Evolutionary conservation across 2,113 vertebrate genomes (phyloP), one percentile per base, ranked within the genome.

Genomic region (Indicator maculatus): DNA sequence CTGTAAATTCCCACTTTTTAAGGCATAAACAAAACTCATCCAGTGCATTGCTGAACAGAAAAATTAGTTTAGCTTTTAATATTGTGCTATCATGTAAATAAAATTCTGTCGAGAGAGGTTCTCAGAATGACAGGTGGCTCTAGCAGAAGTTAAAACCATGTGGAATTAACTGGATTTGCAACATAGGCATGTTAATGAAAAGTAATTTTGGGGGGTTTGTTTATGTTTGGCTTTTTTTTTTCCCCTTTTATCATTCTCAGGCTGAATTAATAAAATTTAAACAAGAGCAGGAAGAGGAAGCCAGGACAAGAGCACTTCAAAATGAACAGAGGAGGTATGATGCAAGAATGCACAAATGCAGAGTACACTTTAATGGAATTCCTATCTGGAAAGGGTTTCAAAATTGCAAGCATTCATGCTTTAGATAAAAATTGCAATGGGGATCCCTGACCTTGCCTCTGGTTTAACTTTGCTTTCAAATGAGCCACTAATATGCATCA

Each of bases 261-360:
- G 92, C 95, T 96, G 97, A 98, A 86, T 91, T 97, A 55, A 58
- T 96, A 90, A 95, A 97, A 96, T 66, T 88, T 39, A 97, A 98
- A 93, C 88, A 58, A 95, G 97, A 95, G 70, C 92, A 96, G 66
- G 79, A 98, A 80, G 97, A 97, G 38, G 91, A 97, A 94, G 92
- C 82, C 90, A 98, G 96, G 90, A 89, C 53, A 88, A 95, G 69
- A 96, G 95, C 79, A 31, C 93, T 81, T 50, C 96, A 97, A 94
- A 93, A 83, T 6, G 97, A 98, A 47, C 98, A 97, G 75, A 97
- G 74, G 59, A 98, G 98, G 98, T 99, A 97, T 41, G 86, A 95
- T 86, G 60, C 66, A 93, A 91, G 87, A 78, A 64, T 41, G 11
- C 33, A 93, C 67, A 53, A 75, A 64, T 47, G 11, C 33, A 93